Base-by-base conservation (phyloP, 2,797 vertebrate species). In the Falco cherrug region DNA sequence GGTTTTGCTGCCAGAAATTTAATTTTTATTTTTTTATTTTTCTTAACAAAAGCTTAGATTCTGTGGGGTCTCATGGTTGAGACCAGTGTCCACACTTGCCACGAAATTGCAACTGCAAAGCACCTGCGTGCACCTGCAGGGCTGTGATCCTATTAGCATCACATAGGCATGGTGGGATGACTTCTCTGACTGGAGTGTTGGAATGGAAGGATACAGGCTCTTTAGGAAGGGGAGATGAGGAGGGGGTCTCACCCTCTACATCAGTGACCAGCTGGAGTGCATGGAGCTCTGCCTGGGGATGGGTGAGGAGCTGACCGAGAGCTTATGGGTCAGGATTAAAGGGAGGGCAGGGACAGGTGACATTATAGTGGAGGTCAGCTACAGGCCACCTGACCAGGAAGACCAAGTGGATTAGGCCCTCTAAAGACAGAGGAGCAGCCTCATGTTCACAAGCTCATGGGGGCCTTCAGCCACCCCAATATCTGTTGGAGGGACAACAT, bases 101-200 rank as follows among this genome's bases (percentile, higher is more conserved):
- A 89, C 76, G 81, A 94, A 86, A 69, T 90, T 89, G 84, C 81
- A 92, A 81, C 61, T 85, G 77, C 57, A 54, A 79, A 95, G 86
- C 33, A 65, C 20, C 47, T 21, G 47, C 17, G 16, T 16, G 16
- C 43, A 45, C 43, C 43, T 45, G 43, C 17, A 24, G 28, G n/a
- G 45, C 22, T 64, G 7, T 17, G 59, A 51, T 51, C 29, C 51
- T 63, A 16, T 2, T n/a, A 47, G 48, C 47, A n/a, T 63, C 18
- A 63, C 3, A 11, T 21, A 77, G 17, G 21, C 24, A 9, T 51
- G 24, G 29, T 63, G 47, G 24, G 59, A 26, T 63, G 35, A 47
- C 25, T 76, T 28, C 74, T 50, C 5, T 51, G 37, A 25, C 6
- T 51, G 35, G 47, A 33, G 17, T 26, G 59, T 39, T 41, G 47